Base-by-base conservation (phyloP, 2,113 vertebrate species). In the Ageneiosus marmoratus region DNA sequence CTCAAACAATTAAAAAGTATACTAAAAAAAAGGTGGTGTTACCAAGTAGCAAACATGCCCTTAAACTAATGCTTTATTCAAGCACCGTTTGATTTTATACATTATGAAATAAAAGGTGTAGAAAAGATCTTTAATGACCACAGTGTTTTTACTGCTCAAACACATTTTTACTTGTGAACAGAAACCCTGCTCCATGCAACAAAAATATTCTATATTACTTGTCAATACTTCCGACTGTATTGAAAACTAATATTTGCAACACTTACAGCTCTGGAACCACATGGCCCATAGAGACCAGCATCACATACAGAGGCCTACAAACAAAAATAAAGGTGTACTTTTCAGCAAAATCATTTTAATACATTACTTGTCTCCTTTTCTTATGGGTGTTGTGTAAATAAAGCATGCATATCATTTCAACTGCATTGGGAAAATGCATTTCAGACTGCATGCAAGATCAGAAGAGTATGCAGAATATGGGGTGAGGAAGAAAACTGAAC, bases 191-290 rank as follows among this genome's bases (percentile, higher is more conserved):
- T 15, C 37, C 10, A 70, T 70, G 67, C 37, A 70, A 46, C 11
- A 70, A 44, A 69, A 46, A 48, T 18, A 9, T 20, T 69, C 24
- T 75, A 81, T 70, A 84, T 79, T 9, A 85, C 55, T 51, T 15
- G 34, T n/a, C 15, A 11, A 50, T 20, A 50, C 13, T 11, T 75
- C 29, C 9, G 5, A 75, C 46, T 75, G 48, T 22, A 53, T 34
- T 73, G 27, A 13, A 75, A 53, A 75, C 18, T 75, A 29, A 4
- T 37, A 76, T 29, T 55, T 53, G 58, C 79, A 73, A 44, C 88
- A 96, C 96, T 97, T 96, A 96, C 95, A 93, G 96, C 92, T 91
- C 79, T 93, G 89, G 95, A 96, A 92, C 89, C 90, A 82, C 91
- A 94, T 51, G 93, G 93, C 83, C 92, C 94, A 89, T 88, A 94